Percentiles rank a stretch among this genome's conserved stretches.
Conservation (phyloP, 2,797 vertebrate genomes). For the Melanotaenia maccullochi region DNA sequence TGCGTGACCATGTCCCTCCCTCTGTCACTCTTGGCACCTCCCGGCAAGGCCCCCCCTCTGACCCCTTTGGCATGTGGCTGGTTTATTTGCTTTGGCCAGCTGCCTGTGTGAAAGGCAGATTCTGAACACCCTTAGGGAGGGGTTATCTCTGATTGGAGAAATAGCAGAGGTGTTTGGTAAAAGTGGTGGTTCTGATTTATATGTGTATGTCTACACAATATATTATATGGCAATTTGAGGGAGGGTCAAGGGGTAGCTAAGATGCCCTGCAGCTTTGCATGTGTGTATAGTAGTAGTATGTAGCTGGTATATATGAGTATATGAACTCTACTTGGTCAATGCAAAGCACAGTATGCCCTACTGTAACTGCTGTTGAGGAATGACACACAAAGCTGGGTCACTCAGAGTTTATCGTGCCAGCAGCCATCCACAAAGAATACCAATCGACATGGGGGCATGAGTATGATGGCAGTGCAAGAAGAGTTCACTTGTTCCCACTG, state of each 20-base stretch:
- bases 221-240: constrained; percentile 10
- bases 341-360: constrained; percentile 33
- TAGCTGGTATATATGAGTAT: constrained; percentile 36
- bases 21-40: constrained; percentile 79
- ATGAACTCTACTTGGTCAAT: constrained; percentile 57
- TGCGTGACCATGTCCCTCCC: constrained; percentile 84
- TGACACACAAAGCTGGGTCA: constrained; percentile 72
- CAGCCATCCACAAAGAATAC: constrained; percentile 34
- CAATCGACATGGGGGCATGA: constrained; percentile 41
- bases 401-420: constrained; percentile 67
- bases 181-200: background rate
- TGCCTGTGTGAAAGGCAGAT: constrained; percentile 77
- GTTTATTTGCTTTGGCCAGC: constrained; percentile 83
- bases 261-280: constrained; percentile 30
- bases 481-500: constrained; percentile 61
- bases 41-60: constrained; percentile 58
- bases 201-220: constrained; percentile 10
- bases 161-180: constrained; percentile 54
- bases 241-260: background rate
- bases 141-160: constrained; percentile 51
- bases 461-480: constrained; percentile 25
- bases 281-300: constrained; percentile 48
- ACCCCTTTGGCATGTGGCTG: constrained; percentile 75
- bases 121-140: constrained; percentile 57
- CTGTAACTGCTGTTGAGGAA: constrained; percentile 71